These are phyloP conservation scores for Cotesia congregata DNA, from an alignment of 2,888 invertebrate genomes.

Conservation along the genomic window DNA sequence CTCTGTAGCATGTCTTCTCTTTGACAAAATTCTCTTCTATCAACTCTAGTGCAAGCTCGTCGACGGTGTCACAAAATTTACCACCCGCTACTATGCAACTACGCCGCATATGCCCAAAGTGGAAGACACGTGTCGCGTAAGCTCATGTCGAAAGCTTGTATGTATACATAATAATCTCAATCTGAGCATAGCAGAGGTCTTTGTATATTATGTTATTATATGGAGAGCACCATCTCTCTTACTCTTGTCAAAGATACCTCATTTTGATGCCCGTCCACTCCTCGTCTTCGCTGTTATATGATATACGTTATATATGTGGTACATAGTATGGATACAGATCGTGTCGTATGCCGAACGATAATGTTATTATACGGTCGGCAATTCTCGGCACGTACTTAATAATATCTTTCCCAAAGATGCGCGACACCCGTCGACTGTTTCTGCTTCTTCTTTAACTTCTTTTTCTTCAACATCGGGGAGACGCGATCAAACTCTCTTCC, in stretches of 20 bases:
- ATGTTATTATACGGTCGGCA: conserved; percentile 54
- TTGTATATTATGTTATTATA: not conserved
- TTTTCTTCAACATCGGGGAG: not conserved
- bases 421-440: conserved; percentile 33
- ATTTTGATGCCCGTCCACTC: conserved; percentile 53
- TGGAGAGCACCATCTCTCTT: conserved; percentile 18
- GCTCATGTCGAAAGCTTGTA: not conserved
- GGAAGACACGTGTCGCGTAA: not conserved
- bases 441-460: conserved; percentile 8
- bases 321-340: conserved; percentile 31
- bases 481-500: not conserved
- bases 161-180: conserved; percentile 19
- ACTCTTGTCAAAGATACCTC: conserved; percentile 48
- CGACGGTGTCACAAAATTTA: conserved; percentile 26
- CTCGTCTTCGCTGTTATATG: conserved; percentile 35
- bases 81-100: not conserved
- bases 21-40: conserved; percentile 9
- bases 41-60: not conserved
- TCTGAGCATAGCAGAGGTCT: conserved; percentile 7
- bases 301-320: too few relatives aligned
- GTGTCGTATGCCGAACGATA: conserved; percentile 51
- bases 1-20: conserved; percentile 26
- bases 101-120: too few relatives aligned
- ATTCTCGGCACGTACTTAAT: conserved; percentile 57
- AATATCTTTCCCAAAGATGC: conserved; percentile 56